Evolutionary conservation across 1,140 invertebrate species (phyloP).

Genomic region (Leptinotarsa lineolata): DNA sequence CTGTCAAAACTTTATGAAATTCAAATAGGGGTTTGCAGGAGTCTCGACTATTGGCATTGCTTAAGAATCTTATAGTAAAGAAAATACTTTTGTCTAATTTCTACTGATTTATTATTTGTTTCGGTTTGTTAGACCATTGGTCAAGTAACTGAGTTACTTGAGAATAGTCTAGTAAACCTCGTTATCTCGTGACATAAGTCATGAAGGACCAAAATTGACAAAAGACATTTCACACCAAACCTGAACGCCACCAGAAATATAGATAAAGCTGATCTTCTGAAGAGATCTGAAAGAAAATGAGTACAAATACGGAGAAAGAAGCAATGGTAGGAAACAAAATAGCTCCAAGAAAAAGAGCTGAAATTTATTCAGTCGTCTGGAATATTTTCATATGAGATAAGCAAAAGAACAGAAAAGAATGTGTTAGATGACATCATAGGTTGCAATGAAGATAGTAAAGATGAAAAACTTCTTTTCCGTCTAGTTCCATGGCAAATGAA

Average conservation of each 20-base stretch:
- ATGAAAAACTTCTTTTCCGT: slow-evolving; percentile 39
- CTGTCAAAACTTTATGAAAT: too few relatives aligned
- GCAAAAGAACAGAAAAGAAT: slow-evolving; percentile 40
- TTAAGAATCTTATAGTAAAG: too few relatives aligned
- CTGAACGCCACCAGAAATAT: slow-evolving; percentile 47
- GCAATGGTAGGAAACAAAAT: slow-evolving; percentile 25
- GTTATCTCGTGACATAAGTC: slow-evolving; percentile 46
- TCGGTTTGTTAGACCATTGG: too few relatives aligned
- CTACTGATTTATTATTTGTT: too few relatives aligned
- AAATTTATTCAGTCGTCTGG: slow-evolving; percentile 44
- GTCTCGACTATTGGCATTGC: too few relatives aligned
- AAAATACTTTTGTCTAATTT: too few relatives aligned
- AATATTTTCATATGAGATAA: slow-evolving; percentile 43
- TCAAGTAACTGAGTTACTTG: too few relatives aligned
- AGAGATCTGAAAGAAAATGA: slow-evolving; percentile 31
- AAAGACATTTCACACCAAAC: slow-evolving; percentile 47
- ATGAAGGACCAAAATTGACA: slow-evolving; percentile 46
- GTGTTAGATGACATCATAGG: slow-evolving; percentile 37
- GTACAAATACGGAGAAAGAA: slow-evolving; percentile 30
- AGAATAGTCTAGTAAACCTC: too few relatives aligned
- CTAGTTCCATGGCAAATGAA: slow-evolving; percentile 32
- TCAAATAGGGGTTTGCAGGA: too few relatives aligned
- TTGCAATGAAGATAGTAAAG: slow-evolving; percentile 34
- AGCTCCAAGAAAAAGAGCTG: too few relatives aligned
- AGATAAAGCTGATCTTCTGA: slow-evolving; percentile 39